Base-by-base conservation (phyloP, 2,888 invertebrate genomes). In the Lepidonotus clava region DNA sequence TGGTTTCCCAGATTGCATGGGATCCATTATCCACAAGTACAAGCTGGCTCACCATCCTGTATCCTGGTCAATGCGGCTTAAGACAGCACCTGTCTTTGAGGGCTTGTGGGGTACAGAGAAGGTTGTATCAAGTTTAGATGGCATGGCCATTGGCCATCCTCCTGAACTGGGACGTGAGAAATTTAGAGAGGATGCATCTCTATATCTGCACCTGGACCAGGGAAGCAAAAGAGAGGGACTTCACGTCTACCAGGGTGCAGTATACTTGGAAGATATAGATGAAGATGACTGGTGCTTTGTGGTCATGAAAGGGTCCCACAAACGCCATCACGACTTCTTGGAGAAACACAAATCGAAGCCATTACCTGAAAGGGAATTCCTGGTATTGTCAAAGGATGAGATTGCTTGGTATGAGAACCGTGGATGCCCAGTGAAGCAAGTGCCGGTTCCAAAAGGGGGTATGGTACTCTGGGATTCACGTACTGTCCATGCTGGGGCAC, bases 381-480 rank as follows among this genome's bases (percentile, higher is more conserved):
- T 89, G 41, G 28, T 53, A 0, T 85, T 92, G 1, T 85, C 80
- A 34, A 87, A 90, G 6, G 86, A 89, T 6, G 90, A 91, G 32
- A 67, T 90, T 1, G 87, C 90, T 28, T 91, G 91, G 89, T 91
- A 89, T 51, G 83, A 84, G 34, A 51, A 87, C 4, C 89, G 88
- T 53, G 91, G 90, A 0, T 92, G 92, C 85, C 41, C 24, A 34
- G 83, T 90, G 1, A 90, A 89, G 80, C 88, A 91, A 28, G 89
- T 93, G 18, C 88, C 92, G 0, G 91, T 91, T 11, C 92, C 92
- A 0, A 91, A 91, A 87, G 93, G 93, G 0, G 92, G 92, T 4
- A 90, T 93, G 88, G 90, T 92, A 5, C 86, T 93, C 18, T 93
- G 93, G 93, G 92, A 93, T 76, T 92, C 93, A 0, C 87, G 93